Base-by-base conservation (phyloP, 1,140 invertebrate genomes). In the Oncopodura yosiiana region DNA sequence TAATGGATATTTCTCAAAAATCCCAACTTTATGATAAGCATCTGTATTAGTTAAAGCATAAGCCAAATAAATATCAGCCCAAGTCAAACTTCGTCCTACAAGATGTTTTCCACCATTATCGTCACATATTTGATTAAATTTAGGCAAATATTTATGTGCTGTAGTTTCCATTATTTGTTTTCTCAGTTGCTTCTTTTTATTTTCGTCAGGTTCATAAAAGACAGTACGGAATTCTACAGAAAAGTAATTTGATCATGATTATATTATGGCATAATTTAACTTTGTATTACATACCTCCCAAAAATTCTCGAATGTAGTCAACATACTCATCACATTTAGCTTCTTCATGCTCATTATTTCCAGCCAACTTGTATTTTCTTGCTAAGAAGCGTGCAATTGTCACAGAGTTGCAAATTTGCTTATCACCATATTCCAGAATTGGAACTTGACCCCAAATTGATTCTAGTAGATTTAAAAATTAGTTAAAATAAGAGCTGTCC, bases 291-390 rank as follows among this genome's bases (percentile, higher is more conserved):
- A 9, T 18, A 42, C 16, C 23, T 11, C 9, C 12, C 37, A 11
- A 8, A 51, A 16, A 65, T 79, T 77, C 5, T 70, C 72, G 3
- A 79, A 69, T 21, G 74, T 72, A 63, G n/a, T 58, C 56, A 6
- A 52, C 49, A 27, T 27, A 45, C 30, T 58, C 56, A 38, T 55
- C 56, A 45, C 56, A 58, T 36, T 51, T 51, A 4, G 49, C 49
- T 4, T 39, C 16, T 34, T 62, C 60, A 14, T 34, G 42, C 6
- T 62, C 48, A 50, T 53, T 36, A 12, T 27, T 27, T 32, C 60
- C 60, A 2, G 51, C 24, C 29, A 62, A 49, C 11, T 62, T 55
- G 38, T 44, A 51, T 39, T 59, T 46, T 24, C 29, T 45, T 16
- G 60, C 60, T 11, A 62, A 34, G 29, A 44, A 62, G 11, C 60